Conservation (phyloP, 2,888 invertebrate genomes). For the Amitus sp. region DNA sequence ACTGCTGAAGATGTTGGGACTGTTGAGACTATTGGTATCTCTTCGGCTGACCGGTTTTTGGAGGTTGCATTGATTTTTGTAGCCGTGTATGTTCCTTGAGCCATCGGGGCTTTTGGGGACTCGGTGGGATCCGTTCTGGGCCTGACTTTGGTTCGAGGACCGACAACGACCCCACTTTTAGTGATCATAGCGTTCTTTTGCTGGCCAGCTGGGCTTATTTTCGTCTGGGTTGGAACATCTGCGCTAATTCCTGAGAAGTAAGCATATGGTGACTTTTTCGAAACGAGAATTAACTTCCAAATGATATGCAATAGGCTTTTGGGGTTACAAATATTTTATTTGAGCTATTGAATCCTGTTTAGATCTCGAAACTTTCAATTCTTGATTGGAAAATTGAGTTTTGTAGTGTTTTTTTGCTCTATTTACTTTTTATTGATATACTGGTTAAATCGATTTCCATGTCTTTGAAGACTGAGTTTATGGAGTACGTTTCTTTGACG, state of each 20-base stretch:
- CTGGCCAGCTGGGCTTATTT: constrained; percentile 42
- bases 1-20: too few relatives aligned
- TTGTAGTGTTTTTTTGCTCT: background rate
- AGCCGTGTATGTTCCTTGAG: constrained; percentile 60
- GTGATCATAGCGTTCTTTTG: constrained; percentile 62
- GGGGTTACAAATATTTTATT: too few relatives aligned
- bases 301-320: too few relatives aligned
- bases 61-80: constrained; percentile 53
- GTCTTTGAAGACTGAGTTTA: constrained; percentile 78
- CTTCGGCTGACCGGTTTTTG: constrained; percentile 1
- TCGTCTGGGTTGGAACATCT: constrained; percentile 45
- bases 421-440: constrained; percentile 76
- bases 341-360: too few relatives aligned
- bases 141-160: constrained; percentile 49
- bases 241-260: constrained; percentile 56
- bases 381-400: too few relatives aligned
- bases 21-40: too few relatives aligned
- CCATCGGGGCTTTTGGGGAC: constrained; percentile 57
- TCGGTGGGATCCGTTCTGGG: constrained; percentile 53
- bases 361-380: too few relatives aligned
- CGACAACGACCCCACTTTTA: constrained; percentile 58
- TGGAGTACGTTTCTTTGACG: constrained; percentile 77
- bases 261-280: too few relatives aligned
- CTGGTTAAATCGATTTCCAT: constrained; percentile 80
- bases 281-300: too few relatives aligned